Evolutionary conservation across 2,113 vertebrate genomes (phyloP).

Genomic region (Gobius niger): DNA sequence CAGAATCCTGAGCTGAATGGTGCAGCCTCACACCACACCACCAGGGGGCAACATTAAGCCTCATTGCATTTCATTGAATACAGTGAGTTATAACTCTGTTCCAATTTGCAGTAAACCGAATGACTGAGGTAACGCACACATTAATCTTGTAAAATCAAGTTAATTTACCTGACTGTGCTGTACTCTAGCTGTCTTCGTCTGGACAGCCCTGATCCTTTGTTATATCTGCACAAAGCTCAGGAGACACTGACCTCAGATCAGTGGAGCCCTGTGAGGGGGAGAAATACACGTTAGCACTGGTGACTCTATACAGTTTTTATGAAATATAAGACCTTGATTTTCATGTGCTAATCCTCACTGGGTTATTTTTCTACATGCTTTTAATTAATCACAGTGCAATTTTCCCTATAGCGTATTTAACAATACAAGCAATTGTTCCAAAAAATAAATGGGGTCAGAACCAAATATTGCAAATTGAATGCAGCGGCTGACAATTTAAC

Average conservation of each 20-base stretch:
- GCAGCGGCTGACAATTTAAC: not conserved
- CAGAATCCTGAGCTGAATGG: not conserved
- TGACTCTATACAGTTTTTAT: too few species aligned
- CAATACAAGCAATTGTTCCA: too few species aligned
- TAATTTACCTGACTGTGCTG: conserved; percentile 20
- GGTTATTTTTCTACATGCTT: too few species aligned
- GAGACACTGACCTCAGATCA: conserved; percentile 43
- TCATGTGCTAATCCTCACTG: too few species aligned
- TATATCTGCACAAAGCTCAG: conserved; percentile 20
- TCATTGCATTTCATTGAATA: not conserved
- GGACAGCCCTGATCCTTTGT: conserved; percentile 50
- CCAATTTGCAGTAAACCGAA: conserved; percentile 33
- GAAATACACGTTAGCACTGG: not conserved
- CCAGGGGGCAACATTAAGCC: conserved; percentile 50
- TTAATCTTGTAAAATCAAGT: conserved; percentile 17
- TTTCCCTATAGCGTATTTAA: too few species aligned
- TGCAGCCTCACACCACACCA: conserved; percentile 29
- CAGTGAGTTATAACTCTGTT: conserved; percentile 14
- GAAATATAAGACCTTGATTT: too few species aligned
- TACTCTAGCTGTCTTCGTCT: conserved; percentile 69
- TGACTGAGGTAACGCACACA: conserved; percentile 19
- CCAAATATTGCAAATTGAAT: not conserved
- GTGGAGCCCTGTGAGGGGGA: conserved; percentile 38
- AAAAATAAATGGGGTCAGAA: not conserved
- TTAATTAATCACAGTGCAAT: too few species aligned